Base-by-base conservation (phyloP, 2,113 vertebrate genomes). In the Coryphaenoides rupestris region DNA sequence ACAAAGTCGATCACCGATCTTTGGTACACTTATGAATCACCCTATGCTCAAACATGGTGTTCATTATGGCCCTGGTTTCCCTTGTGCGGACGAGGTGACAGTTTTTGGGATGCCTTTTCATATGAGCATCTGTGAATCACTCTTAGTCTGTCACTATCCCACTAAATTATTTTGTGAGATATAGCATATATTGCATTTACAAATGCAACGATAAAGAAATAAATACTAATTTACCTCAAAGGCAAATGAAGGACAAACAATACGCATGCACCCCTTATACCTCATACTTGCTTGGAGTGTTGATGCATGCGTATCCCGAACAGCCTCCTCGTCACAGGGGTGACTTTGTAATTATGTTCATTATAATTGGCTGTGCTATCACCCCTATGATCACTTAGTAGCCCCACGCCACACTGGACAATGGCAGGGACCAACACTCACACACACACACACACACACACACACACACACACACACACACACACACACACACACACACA, bases 261-360 rank as follows among this genome's bases (percentile, higher is more conserved):
- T 21, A 23, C 21, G 21, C 54, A 21, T 10, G 1, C 53, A 6
- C 53, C 53, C 9, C 54, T 21, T 22, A 7, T n/a, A n/a, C 62
- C 68, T 21, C 45, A 12, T 9, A 60, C n/a, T 33, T 65, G 65
- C 46, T 62, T 70, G 66, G 65, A 58, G 71, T 80, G 79, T 80
- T 60, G 67, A 70, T 75, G 80, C 62, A 33, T 82, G 79, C 71
- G 74, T 81, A 81, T 89, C 90, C 88, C 88, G 87, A 89, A 89
- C 87, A 82, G 68, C 19, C 33, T 24, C 19, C 33, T 24, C 66
- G 53, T 89, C 85, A 88, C 86, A 84, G 77, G 82, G 88, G 86
- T 88, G 86, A 90, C 88, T 90, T 88, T 89, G 90, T 90, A 92
- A 92, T 92, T 91, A 92, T 92, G 87, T 91, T 89, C 87, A 83